Evolutionary conservation across 2,888 invertebrate species (phyloP), one percentile per base, ranked within the genome.

Genomic region (Melangyna quadrimaculata): DNA sequence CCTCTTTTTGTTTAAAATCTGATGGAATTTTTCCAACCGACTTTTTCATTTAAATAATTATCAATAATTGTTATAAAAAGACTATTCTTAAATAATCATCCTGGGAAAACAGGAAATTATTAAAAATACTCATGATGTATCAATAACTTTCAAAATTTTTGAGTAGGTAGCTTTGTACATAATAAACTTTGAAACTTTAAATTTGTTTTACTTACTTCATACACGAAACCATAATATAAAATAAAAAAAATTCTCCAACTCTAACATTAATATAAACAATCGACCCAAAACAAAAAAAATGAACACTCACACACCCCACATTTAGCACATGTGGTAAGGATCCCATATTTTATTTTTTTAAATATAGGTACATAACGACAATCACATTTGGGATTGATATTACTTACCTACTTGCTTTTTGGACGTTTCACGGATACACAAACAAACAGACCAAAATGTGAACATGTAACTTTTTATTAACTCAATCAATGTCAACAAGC

Each of bases 401-500:
- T 27, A 24, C 9, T 3, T 27, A 9, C 7, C 0, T 29, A 19
- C 29, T 32, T 55, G 17, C n/a, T 48, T 17, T 22, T 51, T 27
- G 51, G 51, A 48, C 22, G 9, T 48, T 48, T 48, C 24, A 9
- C 27, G 24, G 17, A 29, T 48, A 17, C 0, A 29, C 7, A 32
- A n/a, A 29, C 3, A 32, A 10, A 57, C 14, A 32, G 35, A 35
- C 17, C n/a, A n/a, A 12, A 32, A 19, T 35, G 57, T 12, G 57
- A 57, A 57, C 57, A 57, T n/a, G 37, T 37, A 59, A 37, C 22
- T 22, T 59, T 59, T 59, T 59, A 59, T 59, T 59, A 59, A 37
- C 35, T 59, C 17, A 59, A 59, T 59, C 59, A 59, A 37, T 59
- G 35, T 37, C 59, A 59, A 59, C 55, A 17, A 19, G 12, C 19